Evolutionary conservation across 2,113 vertebrate genomes (phyloP).

Genomic region (Xyrauchen texanus): DNA sequence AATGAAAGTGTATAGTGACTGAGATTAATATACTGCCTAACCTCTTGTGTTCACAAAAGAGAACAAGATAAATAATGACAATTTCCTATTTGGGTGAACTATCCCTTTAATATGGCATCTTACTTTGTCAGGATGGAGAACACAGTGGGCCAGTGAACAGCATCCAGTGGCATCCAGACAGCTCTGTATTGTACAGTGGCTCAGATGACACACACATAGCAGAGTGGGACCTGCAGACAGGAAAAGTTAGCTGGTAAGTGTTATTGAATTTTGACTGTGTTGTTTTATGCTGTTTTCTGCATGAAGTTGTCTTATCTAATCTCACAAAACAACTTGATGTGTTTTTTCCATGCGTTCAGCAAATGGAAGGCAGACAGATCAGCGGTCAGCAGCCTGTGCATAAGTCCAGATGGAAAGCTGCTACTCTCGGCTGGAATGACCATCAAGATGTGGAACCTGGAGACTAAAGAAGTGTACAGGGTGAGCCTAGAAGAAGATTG

Average conservation of each 20-base stretch:
- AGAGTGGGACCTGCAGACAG: constrained; percentile 91
- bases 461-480: constrained; percentile 96
- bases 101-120: neutral
- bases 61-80: no score
- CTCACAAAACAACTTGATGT: neutral
- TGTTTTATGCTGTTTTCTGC: no score
- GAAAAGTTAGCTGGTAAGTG: constrained; percentile 88
- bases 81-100: no score
- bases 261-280: no score
- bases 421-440: constrained; percentile 91
- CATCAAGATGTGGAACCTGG: constrained; percentile 98
- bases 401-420: constrained; percentile 94
- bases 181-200: constrained; percentile 87
- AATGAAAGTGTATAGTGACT: no score
- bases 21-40: no score
- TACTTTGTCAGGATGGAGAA: constrained; percentile 79
- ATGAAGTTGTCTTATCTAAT: no score
- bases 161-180: constrained; percentile 90
- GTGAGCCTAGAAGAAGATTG: constrained; percentile 71
- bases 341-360: constrained; percentile 64
- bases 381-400: constrained; percentile 87
- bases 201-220: constrained; percentile 92
- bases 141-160: constrained; percentile 88
- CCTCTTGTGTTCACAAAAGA: no score
- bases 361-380: constrained; percentile 96